Percentiles rank a stretch among this genome's conserved stretches.
These are phyloP conservation scores for Thecophora atra DNA, from an alignment of 2,888 invertebrate genomes.

Conservation along the genomic window DNA sequence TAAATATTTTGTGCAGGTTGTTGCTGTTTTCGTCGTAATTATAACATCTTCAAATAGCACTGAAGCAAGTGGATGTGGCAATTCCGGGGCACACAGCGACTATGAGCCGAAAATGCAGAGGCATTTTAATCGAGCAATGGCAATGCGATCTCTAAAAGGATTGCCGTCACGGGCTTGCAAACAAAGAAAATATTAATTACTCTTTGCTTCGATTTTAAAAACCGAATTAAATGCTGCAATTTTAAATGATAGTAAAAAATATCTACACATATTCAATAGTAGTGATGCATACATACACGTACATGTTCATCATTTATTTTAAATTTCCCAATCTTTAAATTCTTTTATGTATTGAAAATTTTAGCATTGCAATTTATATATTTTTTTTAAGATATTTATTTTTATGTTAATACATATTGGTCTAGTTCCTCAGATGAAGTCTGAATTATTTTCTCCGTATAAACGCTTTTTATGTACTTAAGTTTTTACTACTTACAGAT, in stretches of 20 bases:
- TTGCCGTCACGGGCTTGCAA: slow-evolving; percentile 57
- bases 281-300: slow-evolving; percentile 15
- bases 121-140: slow-evolving; percentile 89
- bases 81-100: slow-evolving; percentile 57
- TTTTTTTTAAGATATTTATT: slow-evolving; percentile 28
- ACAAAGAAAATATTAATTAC: slow-evolving; percentile 51
- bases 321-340: not conserved
- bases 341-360: slow-evolving; percentile 27
- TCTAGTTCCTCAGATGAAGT: slow-evolving; percentile 35
- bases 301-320: slow-evolving; percentile 7
- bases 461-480: slow-evolving; percentile 13
- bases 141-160: slow-evolving; percentile 82
- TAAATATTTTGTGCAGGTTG: slow-evolving; percentile 68
- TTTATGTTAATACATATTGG: slow-evolving; percentile 40
- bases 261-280: slow-evolving; percentile 27
- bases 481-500: not conserved
- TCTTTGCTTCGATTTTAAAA: not conserved
- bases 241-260: slow-evolving; percentile 24
- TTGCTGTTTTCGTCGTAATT: slow-evolving; percentile 84
- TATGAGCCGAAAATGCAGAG: slow-evolving; percentile 77
- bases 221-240: slow-evolving; percentile 24
- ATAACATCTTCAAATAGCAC: slow-evolving; percentile 76
- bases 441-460: not conserved
- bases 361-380: slow-evolving; percentile 17
- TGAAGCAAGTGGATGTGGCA: slow-evolving; percentile 50